A percentile compares a stretch with the other conserved stretches of the same genome.
Conservation (phyloP, 2,113 vertebrate genomes). For the Aix galericulata region DNA sequence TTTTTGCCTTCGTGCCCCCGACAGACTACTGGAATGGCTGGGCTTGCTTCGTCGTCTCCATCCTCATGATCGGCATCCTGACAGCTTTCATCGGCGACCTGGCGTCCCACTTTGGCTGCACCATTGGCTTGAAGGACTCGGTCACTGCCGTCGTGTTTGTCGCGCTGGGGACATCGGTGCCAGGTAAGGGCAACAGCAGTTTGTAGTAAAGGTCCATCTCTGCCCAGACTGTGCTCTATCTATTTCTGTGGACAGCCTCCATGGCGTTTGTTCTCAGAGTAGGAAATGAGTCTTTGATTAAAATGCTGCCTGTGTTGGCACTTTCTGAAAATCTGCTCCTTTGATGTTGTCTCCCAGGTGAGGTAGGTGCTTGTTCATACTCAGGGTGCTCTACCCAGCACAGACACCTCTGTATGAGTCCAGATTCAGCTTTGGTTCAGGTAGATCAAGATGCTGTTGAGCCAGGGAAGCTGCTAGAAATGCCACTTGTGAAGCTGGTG, state of each 20-base stretch:
- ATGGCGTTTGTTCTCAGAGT: not conserved
- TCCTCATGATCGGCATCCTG: conserved; percentile 90
- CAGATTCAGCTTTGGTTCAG: not conserved
- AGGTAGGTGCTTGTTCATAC: rapidly evolving
- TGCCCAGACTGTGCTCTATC: not conserved
- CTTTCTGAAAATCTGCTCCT: not conserved
- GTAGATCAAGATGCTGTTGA: not conserved
- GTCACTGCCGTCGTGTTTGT: conserved; percentile 96
- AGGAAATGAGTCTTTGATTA: not conserved
- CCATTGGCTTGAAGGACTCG: conserved; percentile 94
- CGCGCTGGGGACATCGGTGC: conserved; percentile 92
- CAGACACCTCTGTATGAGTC: not conserved
- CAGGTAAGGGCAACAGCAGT: conserved; percentile 78
- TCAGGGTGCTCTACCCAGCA: not conserved
- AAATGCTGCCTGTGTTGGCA: not conserved
- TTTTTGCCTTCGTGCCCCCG: conserved; percentile 95
- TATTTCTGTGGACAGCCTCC: not conserved
- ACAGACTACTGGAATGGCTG: conserved; percentile 97
- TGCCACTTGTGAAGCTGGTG: not conserved
- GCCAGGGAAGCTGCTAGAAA: not conserved
- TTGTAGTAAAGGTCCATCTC: not conserved
- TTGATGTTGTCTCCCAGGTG: not conserved
- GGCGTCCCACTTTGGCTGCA: conserved; percentile 97
- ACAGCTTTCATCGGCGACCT: conserved; percentile 94
- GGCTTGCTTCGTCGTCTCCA: conserved; percentile 94